A percentile compares a stretch with the other conserved stretches of the same genome.
These are phyloP conservation scores for Carcinoscorpius rotundicauda DNA, from an alignment of 1,140 invertebrate genomes.

Conservation along the genomic window DNA sequence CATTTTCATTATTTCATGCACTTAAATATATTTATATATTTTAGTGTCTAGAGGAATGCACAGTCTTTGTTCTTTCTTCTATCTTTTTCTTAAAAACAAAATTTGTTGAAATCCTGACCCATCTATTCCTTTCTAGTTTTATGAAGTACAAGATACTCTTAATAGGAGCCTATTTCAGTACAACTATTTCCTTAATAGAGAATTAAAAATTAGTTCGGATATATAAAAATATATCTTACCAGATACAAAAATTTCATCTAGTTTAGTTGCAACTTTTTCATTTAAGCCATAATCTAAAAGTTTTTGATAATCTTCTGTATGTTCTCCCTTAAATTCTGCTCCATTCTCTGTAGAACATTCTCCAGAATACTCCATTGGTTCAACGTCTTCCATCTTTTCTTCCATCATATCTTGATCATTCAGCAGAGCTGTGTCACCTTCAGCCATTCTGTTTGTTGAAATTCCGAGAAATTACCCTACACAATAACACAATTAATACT, in stretches of 20 bases:
- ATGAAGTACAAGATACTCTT: not conserved
- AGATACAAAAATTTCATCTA: conserved; percentile 95
- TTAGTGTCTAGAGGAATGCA: not conserved
- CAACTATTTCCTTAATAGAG: too few species aligned
- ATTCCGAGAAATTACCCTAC: too few species aligned
- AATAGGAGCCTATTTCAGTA: too few species aligned
- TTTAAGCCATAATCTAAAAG: conserved; percentile 85
- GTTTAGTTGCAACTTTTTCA: conserved; percentile 81
- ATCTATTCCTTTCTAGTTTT: not conserved
- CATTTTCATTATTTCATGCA: too few species aligned
- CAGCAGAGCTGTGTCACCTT: conserved; percentile 78
- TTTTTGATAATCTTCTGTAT: conserved; percentile 49
- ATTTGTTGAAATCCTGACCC: not conserved
- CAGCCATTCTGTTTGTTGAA: conserved; percentile 55
- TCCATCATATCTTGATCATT: conserved; percentile 46
- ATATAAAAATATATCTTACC: conserved; percentile 35
- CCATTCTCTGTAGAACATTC: too few species aligned
- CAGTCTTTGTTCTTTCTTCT: not conserved
- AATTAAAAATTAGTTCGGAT: too few species aligned
- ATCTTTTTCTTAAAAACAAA: too few species aligned
- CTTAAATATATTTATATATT: too few species aligned
- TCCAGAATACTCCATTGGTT: conserved; percentile 42
- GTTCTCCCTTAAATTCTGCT: conserved; percentile 23
- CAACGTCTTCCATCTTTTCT: conserved; percentile 40
- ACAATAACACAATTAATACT: too few species aligned